A percentile compares a stretch with the other conserved stretches of the same genome.
Conservation (phyloP, 2,888 invertebrate genomes). For the Meghimatium bilineatum region DNA sequence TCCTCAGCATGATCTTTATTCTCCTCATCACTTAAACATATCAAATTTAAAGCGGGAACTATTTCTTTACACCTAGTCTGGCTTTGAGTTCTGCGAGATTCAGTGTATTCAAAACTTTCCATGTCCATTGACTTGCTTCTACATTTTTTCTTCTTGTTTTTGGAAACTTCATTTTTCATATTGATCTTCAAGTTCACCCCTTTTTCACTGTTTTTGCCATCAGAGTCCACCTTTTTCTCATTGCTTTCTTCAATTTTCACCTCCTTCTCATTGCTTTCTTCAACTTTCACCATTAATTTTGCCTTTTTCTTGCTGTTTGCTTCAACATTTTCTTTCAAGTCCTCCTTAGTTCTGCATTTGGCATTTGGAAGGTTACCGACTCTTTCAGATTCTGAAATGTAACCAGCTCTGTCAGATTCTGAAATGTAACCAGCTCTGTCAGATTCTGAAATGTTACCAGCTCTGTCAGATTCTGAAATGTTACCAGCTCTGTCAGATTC, state of each 20-base stretch:
- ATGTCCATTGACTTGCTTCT: slow-evolving; percentile 61
- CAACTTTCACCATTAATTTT: background rate
- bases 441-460: too few relatives aligned
- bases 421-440: too few relatives aligned
- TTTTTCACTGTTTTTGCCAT: background rate
- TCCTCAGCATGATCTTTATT: slow-evolving; percentile 35
- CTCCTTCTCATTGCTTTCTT: background rate
- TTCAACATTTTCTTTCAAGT: background rate
- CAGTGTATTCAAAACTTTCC: slow-evolving; percentile 67
- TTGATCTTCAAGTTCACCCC: background rate
- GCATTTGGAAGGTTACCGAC: background rate
- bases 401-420: too few relatives aligned
- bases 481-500: too few relatives aligned
- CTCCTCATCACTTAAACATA: slow-evolving; percentile 65
- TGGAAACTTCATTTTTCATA: background rate
- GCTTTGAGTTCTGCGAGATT: slow-evolving; percentile 57
- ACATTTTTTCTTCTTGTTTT: slow-evolving; percentile 28
- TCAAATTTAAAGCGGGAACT: slow-evolving; percentile 65
- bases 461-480: too few relatives aligned
- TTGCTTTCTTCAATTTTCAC: background rate
- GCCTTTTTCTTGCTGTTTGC: background rate
- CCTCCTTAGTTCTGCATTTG: background rate
- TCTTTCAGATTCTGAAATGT: too few relatives aligned
- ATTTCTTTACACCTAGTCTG: slow-evolving; percentile 46
- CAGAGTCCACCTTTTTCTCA: background rate